Conservation (phyloP, 2,113 vertebrate species). For the Ursus arctos region DNA sequence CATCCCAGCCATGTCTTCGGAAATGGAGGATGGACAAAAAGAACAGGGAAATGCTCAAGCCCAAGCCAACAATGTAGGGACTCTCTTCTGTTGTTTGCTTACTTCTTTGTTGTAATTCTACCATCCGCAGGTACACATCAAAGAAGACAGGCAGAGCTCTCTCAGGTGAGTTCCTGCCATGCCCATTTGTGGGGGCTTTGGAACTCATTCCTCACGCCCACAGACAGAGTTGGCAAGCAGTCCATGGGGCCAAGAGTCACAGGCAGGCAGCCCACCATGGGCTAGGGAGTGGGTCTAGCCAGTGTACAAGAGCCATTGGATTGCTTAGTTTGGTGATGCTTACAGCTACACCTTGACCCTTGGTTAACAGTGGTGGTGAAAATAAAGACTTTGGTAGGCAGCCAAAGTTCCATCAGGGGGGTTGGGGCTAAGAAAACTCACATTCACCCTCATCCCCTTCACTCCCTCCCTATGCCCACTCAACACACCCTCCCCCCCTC, state of each 20-base stretch:
- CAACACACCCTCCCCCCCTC: too few relatives aligned
- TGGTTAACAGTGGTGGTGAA: not conserved
- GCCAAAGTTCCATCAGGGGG: not conserved
- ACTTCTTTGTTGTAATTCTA: not conserved
- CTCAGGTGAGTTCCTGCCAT: not conserved
- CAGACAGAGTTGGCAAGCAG: not conserved
- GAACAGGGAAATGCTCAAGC: not conserved
- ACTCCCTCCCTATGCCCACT: too few relatives aligned
- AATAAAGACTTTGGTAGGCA: not conserved
- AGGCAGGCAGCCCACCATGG: not conserved
- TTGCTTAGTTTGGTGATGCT: not conserved
- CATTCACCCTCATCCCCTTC: not conserved
- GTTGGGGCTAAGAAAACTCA: not conserved
- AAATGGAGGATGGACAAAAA: not conserved
- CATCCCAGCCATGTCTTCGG: rapidly evolving
- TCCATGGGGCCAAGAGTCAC: not conserved
- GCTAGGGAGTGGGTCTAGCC: too few relatives aligned
- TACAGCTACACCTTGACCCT: not conserved
- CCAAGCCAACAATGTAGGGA: not conserved
- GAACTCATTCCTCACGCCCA: not conserved
- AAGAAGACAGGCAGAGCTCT: not conserved
- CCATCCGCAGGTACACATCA: not conserved
- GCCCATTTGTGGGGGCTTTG: not conserved
- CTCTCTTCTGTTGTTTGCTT: not conserved
- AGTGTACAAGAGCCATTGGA: not conserved